Evolutionary conservation across 1,140 invertebrate genomes (phyloP).

Genomic region (Calliopsis andreniformis): DNA sequence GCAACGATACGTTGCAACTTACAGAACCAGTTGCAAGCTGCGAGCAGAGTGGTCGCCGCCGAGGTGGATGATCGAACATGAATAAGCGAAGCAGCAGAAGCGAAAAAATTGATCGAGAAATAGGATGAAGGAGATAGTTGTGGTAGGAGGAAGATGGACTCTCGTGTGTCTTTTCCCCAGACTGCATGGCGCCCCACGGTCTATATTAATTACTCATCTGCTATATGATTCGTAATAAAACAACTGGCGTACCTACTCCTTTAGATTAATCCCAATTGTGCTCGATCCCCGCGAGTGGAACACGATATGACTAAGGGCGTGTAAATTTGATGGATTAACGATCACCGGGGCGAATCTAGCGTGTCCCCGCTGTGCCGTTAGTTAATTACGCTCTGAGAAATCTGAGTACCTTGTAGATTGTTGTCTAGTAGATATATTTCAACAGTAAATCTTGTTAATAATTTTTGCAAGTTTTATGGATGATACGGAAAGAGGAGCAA

Average conservation of each 20-base stretch:
- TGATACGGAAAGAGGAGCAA: too few relatives aligned
- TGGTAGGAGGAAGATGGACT: conserved; percentile 49
- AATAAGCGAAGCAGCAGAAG: neutral
- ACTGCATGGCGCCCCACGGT: conserved; percentile 73
- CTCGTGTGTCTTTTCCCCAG: conserved; percentile 60
- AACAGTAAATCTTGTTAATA: too few relatives aligned
- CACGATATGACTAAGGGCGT: neutral
- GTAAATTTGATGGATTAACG: neutral
- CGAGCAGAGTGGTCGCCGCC: conserved; percentile 15
- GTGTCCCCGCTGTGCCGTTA: too few relatives aligned
- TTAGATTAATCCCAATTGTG: conserved; percentile 27
- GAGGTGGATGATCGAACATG: conserved; percentile 37
- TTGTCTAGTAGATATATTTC: too few relatives aligned
- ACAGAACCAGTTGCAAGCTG: conserved; percentile 44
- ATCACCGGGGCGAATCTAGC: too few relatives aligned
- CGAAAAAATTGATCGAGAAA: conserved; percentile 26
- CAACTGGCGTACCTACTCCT: neutral
- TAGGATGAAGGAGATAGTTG: conserved; percentile 45
- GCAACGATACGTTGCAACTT: conserved; percentile 14
- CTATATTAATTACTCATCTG: conserved; percentile 54
- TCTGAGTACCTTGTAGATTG: too few relatives aligned
- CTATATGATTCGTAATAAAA: conserved; percentile 38
- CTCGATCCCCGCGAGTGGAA: neutral
- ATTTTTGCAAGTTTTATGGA: too few relatives aligned
- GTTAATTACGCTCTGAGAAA: too few relatives aligned